Evolutionary conservation across 2,888 invertebrate species (phyloP), one percentile per base, ranked within the genome.

Genomic region (Machimus atricapillus): DNA sequence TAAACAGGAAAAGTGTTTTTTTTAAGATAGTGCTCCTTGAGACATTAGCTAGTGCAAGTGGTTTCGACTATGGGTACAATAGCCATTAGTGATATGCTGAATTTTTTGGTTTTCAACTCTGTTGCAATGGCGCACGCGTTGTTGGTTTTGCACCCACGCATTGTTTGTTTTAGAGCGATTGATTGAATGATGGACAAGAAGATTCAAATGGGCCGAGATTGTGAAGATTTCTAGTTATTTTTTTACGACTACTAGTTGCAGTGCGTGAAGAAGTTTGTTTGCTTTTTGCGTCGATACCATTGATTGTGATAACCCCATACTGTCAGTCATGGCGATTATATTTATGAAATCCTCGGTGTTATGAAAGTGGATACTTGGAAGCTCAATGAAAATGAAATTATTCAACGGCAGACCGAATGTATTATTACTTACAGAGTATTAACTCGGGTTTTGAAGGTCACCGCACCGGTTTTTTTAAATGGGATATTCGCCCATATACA

Each of bases 201-300:
- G 66, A 27, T 66, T 16, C 40, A 16, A 83, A 46, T 43, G 37
- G 27, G 66, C 34, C 23, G 14, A 66, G 58, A 19, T n/a, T 23
- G 83, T 83, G 66, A 66, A 81, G 19, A 73, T 73, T 73, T 83
- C 27, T 14, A 27, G 31, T 81, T 31, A 4, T 34, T 34, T 34
- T 34, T 34, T 0, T 34, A 7, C 52, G 23, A n/a, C 27, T 52
- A 16, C 31, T 52, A 52, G 27, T 34, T 43, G 43, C 19, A 81
- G 81, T 81, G 81, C 46, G 56, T 81, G 66, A 66, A 66, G 66
- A 66, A 66, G 66, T 76, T 81, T 81, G 81, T 81, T 81, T 81
- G 19, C 19, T 40, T 78, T 37, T 76, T 37, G 52, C 52, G 12
- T 52, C 16, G 81, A 81, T 56, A 31, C 56, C 12, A 56, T 56